phyloP scores from a whole-genome alignment of 2,888 invertebrate genomes.

The Torymus auratus region DNA sequence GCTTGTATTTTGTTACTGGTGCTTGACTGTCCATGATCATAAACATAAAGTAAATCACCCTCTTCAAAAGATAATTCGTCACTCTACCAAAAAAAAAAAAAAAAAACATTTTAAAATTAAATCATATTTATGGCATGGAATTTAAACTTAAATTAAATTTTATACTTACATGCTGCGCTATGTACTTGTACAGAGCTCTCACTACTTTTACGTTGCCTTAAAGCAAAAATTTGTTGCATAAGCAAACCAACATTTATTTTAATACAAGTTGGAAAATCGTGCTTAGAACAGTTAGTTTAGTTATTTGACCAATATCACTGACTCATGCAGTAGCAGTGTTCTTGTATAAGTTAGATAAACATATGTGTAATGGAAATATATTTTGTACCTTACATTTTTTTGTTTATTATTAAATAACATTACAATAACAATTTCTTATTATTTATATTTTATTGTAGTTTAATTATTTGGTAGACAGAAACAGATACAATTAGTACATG shows the following conservation, averaged over 20 bases:
- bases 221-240: slow-evolving; percentile 58
- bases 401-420: too few relatives aligned
- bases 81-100: slow-evolving; percentile 72
- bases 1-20: slow-evolving; percentile 79
- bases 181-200: slow-evolving; percentile 79
- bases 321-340: slow-evolving; percentile 19
- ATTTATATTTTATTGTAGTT: background rate
- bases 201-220: slow-evolving; percentile 79
- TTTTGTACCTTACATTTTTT: too few relatives aligned
- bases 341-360: slow-evolving; percentile 3
- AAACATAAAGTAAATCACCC: slow-evolving; percentile 81
- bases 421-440: background rate
- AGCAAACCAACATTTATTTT: slow-evolving; percentile 19
- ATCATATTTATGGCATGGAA: background rate
- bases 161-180: slow-evolving; percentile 78
- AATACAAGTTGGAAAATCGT: background rate
- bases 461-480: slow-evolving; percentile 29
- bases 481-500: slow-evolving; percentile 19
- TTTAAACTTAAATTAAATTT: background rate
- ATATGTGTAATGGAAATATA: background rate
- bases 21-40: slow-evolving; percentile 76
- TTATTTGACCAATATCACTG: background rate
- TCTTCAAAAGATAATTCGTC: slow-evolving; percentile 83
- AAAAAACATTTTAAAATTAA: slow-evolving; percentile 36
- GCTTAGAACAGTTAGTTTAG: background rate